Base-by-base conservation (phyloP, 2,797 vertebrate genomes). In the Holocentrus rufus region DNA sequence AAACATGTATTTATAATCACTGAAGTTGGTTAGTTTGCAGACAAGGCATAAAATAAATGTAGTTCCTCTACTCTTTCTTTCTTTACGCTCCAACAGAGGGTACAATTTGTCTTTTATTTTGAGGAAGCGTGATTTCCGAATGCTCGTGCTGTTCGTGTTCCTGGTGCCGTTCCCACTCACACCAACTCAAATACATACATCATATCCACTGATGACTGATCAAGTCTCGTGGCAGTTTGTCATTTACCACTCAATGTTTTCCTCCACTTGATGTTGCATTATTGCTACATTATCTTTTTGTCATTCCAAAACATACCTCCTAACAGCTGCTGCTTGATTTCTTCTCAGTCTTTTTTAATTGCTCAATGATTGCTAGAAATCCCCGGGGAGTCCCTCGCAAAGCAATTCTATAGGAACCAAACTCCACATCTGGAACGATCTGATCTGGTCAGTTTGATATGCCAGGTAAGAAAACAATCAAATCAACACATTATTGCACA, bases 61-160 rank as follows among this genome's bases (percentile, higher is more conserved):
- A 55, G 55, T 59, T 77, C 36, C 3, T 10, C 17, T 49, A 71
- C 27, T 34, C 50, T 74, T 46, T 74, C 63, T 65, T 34, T 34
- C 7, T 79, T 62, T 20, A 46, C 72, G 67, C 70, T 64, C 65
- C 69, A 72, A 23, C 63, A 66, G 69, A 79, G 82, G 85, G 76
- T 31, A 65, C 54, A 55, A 44, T 67, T 72, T 72, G 71, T 82
- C 77, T 83, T 73, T 75, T 77, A 76, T 79, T 85, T 44, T 74
- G 83, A 73, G 36, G 56, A 22, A 34, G 55, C 85, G 85, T 81
- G 49, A 78, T 88, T 82, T 83, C 77, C 83, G 75, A 85, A 86
- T 75, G 83, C 86, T 77, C 86, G n/a, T 68, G 23, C 71, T 84
- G 87, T 82, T 82, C 81, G 68, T 36, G n/a, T 60, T 65, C 60